Evolutionary conservation across 2,113 vertebrate genomes (phyloP), one percentile per base, ranked within the genome.

Genomic region (Triplophysa siluroides): DNA sequence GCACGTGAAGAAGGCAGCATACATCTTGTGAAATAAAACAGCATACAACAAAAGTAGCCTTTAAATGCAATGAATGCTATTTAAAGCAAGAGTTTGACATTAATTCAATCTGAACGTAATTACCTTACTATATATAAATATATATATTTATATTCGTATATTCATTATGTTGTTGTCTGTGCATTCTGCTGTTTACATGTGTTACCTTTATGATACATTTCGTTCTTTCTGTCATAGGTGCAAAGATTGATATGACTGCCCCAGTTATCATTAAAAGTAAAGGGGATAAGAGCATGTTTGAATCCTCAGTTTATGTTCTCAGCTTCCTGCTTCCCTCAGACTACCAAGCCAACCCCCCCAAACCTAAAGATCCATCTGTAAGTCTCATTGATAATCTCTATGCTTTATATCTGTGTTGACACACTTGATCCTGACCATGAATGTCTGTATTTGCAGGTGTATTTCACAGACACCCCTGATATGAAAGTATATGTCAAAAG

Each of bases 271-370:
- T 89, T 8, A 90, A 87, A 76, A 70, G 88, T 0, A n/a, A 80
- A 5, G 76, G 81, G 14, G 24, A 41, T 1, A 81, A 16, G 14
- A 29, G 0, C 0, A 62, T 83, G 13, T 87, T 45, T 76, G 4
- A 84, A 58, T 47, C 0, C 0, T 21, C 58, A 0, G 41, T 7
- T 1, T 93, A 84, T 68, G 86, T 68, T 0, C 60, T 93, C 76
- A 90, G 90, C 76, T 93, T 94, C 81, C 41, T 93, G 83, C 85
- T 93, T 61, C 91, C 93, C 2, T 26, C 72, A 6, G 81, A 81
- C 24, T 72, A 84, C 82, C 91, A 93, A 79, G 3, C 3, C 0
- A 71, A 81, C 2, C 88, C 92, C 16, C 91, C 92, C 1, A 47
- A 56, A 18, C 90, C 92, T 2, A 88, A 54, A 10, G 64, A 92